Base-by-base conservation (phyloP, 2,797 vertebrate genomes). In the Falco naumanni region DNA sequence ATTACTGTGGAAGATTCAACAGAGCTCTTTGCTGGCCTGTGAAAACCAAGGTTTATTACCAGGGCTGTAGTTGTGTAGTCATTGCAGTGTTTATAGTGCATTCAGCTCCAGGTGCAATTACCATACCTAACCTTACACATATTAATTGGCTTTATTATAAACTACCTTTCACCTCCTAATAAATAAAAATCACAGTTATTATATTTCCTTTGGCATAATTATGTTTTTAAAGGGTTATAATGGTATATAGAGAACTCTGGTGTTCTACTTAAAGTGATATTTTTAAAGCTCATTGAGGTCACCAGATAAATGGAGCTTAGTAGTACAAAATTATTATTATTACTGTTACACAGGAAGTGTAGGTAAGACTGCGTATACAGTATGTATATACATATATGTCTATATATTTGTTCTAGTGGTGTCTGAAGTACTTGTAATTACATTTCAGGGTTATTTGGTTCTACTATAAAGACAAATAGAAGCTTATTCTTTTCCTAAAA, bases 101-200 rank as follows among this genome's bases (percentile, higher is more conserved):
- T 84, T 57, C 37, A 69, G 69, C 61, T 95, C 26, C 63, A 94
- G 51, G 47, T 93, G 15, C 12, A 93, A 81, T 90, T 91, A 63
- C 19, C 28, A 37, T 71, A 72, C 53, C 53, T 64, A 91, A 83
- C 54, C 11, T 75, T 61, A 78, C 21, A 51, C 8, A 60, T 66
- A 91, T 89, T 77, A 92, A 77, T 15, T 66, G 15, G 13, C 57
- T 95, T 88, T 86, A 76, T 93, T 90, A 71, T 33, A 90, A 84
- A 59, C 14, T 78, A 48, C 22, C 13, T 75, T 92, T 68, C 5
- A 3, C 9, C 11, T 64, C 28, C 18, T 60, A 89, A 87, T 61
- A 93, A 83, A 93, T 76, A 74, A 84, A 84, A 69, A 70, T 74
- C 45, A 75, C 1, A 37, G 47, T 87, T 69, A 22, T 77, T 92